phyloP scores from a whole-genome alignment of 2,888 invertebrate genomes.

The Petrophora chlorosata region DNA sequence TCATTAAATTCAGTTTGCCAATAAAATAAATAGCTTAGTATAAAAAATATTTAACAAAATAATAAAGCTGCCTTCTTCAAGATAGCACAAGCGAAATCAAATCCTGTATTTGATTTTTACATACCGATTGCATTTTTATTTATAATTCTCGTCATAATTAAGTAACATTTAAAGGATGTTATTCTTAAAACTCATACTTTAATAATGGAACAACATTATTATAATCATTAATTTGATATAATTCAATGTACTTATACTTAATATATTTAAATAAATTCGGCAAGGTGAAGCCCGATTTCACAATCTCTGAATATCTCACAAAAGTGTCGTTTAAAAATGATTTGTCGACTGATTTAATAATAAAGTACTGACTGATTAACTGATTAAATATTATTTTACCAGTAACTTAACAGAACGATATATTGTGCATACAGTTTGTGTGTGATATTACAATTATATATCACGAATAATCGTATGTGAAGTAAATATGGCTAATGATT shows the following conservation, averaged over 20 bases:
- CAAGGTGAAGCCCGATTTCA: slow-evolving; percentile 1
- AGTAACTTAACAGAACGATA: too few species aligned
- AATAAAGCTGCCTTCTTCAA: slow-evolving; percentile 17
- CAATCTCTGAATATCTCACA: background rate
- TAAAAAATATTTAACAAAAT: slow-evolving; percentile 13
- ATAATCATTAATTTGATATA: slow-evolving; percentile 16
- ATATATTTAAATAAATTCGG: slow-evolving; percentile 20
- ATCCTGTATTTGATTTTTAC: background rate
- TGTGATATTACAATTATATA: too few species aligned
- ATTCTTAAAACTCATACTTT: slow-evolving; percentile 12
- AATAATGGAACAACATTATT: slow-evolving; percentile 14
- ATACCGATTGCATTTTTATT: slow-evolving; percentile 1
- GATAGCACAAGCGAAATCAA: background rate
- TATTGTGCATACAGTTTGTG: too few species aligned
- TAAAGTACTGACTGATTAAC: too few species aligned
- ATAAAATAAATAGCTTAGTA: slow-evolving; percentile 3
- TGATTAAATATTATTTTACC: too few species aligned
- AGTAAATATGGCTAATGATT: too few species aligned
- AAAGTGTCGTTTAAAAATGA: too few species aligned
- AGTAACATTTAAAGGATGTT: background rate
- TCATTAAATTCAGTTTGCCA: too few species aligned
- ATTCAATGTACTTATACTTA: slow-evolving; percentile 10
- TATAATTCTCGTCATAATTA: background rate
- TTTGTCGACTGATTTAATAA: too few species aligned
- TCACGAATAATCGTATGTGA: too few species aligned